phyloP scores from a whole-genome alignment of 2,113 vertebrate genomes.

The Agapornis roseicollis region DNA sequence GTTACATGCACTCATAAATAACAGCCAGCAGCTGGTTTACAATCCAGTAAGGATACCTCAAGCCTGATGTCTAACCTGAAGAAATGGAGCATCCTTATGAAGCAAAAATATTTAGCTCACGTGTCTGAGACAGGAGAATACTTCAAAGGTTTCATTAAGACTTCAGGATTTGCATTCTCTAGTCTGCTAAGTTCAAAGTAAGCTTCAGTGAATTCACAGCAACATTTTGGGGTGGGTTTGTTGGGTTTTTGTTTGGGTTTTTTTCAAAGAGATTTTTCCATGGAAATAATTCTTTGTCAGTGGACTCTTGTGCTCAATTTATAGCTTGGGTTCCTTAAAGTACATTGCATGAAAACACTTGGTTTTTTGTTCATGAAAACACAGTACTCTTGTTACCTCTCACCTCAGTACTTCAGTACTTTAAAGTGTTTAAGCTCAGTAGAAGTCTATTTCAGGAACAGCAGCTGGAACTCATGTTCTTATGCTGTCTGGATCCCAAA shows the following conservation, averaged over 20 bases:
- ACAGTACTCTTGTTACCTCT: background rate
- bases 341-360: background rate
- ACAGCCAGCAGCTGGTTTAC: background rate
- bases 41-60: background rate
- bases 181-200: background rate
- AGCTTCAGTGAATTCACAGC: background rate
- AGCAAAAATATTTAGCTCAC: background rate
- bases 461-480: background rate
- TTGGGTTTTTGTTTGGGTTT: background rate
- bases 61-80: background rate
- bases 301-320: background rate
- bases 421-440: background rate
- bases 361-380: too few species aligned
- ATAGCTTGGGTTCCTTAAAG: background rate
- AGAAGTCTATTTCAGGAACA: background rate
- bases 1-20: background rate
- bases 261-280: background rate
- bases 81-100: background rate
- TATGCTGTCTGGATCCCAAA: background rate
- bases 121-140: background rate
- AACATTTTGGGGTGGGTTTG: background rate
- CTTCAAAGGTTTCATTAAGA: background rate
- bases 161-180: background rate
- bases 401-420: background rate
- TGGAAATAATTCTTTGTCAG: background rate